Conservation (phyloP, 1,140 invertebrate species). For the Diorhabda carinulata region DNA sequence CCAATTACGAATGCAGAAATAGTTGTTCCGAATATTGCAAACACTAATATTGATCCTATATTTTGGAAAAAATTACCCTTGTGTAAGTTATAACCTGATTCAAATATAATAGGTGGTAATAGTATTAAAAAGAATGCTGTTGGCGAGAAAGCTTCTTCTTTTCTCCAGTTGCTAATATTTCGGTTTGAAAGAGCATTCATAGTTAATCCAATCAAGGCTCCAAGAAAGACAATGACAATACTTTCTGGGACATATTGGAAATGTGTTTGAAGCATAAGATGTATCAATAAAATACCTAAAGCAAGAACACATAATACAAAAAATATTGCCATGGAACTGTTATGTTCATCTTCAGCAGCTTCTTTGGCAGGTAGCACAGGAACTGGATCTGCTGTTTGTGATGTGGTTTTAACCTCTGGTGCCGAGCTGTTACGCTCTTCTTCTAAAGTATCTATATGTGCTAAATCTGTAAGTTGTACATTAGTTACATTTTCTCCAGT, state of each 20-base stretch:
- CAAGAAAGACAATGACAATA: constrained; percentile 94
- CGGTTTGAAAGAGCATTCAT: constrained; percentile 87
- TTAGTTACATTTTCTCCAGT: constrained; percentile 10
- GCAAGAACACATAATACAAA: constrained; percentile 92
- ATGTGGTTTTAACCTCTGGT: constrained; percentile 25
- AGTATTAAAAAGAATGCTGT: constrained; percentile 96
- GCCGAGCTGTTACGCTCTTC: too few species aligned
- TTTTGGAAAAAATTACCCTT: constrained; percentile 99
- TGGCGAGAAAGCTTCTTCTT: constrained; percentile 95
- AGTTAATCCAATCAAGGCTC: constrained; percentile 85
- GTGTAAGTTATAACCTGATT: constrained; percentile 97
- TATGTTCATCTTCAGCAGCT: constrained; percentile 90
- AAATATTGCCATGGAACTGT: constrained; percentile 94
- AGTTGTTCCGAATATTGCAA: constrained; percentile 94
- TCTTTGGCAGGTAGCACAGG: constrained; percentile 77
- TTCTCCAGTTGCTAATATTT: constrained; percentile 89
- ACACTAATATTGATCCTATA: constrained; percentile 90
- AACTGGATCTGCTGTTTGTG: constrained; percentile 58
- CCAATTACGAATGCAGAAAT: constrained; percentile 94
- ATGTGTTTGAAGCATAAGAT: constrained; percentile 90
- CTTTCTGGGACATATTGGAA: constrained; percentile 97
- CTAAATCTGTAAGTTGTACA: too few species aligned
- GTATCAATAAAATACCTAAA: constrained; percentile 89
- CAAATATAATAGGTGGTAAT: constrained; percentile 98
- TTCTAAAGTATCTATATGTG: too few species aligned